These are phyloP conservation scores for Notiomystis cincta DNA, from an alignment of 2,113 vertebrate genomes.

Conservation along the genomic window DNA sequence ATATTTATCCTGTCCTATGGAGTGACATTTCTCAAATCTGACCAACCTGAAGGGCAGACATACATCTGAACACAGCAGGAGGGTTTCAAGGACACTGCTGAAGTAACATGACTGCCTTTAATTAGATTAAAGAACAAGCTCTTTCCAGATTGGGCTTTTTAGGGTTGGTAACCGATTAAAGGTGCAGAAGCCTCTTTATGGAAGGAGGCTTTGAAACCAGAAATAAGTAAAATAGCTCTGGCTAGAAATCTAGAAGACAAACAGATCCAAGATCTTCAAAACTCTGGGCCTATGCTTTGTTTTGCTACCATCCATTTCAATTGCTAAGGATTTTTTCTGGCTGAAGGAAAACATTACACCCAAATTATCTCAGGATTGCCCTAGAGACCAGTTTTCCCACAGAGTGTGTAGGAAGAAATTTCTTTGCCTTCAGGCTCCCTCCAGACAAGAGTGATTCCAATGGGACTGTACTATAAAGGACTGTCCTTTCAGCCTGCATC, in stretches of 20 bases:
- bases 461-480: not conserved
- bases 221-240: not conserved
- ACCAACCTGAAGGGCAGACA: not conserved
- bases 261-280: not conserved
- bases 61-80: not conserved
- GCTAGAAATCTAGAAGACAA: not conserved
- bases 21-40: not conserved
- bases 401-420: not conserved
- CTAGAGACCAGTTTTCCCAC: not conserved
- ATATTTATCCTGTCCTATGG: not conserved
- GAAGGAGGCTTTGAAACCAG: not conserved
- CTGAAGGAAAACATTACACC: not conserved
- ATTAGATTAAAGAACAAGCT: not conserved
- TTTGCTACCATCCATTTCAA: not conserved
- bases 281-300: not conserved
- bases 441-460: not conserved
- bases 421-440: not conserved
- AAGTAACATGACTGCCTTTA: not conserved
- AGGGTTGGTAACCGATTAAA: not conserved
- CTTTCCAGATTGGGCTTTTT: not conserved
- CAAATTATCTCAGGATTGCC: not conserved
- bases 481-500: not conserved
- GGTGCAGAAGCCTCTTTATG: not conserved
- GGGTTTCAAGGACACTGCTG: not conserved
- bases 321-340: not conserved